These are phyloP conservation scores for Mobula birostris DNA, from an alignment of 2,113 vertebrate genomes.

Conservation along the genomic window DNA sequence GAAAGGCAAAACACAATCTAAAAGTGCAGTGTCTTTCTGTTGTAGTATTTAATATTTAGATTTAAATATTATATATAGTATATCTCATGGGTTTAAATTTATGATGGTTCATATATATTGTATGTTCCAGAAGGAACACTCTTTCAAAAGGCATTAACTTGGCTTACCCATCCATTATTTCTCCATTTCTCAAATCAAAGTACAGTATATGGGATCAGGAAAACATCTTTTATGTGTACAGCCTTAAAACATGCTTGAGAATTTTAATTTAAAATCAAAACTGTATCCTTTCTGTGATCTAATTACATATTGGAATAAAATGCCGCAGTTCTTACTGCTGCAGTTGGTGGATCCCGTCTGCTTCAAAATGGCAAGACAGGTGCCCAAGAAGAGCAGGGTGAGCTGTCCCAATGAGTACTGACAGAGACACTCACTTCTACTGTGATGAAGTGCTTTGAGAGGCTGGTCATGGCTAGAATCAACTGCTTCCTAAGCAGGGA, in stretches of 20 bases:
- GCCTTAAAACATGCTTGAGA: too few relatives aligned
- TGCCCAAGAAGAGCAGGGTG: too few relatives aligned
- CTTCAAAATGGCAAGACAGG: too few relatives aligned
- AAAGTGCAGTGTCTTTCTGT: background rate
- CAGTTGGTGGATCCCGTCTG: too few relatives aligned
- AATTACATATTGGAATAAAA: background rate
- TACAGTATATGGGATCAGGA: too few relatives aligned
- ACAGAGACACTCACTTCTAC: too few relatives aligned
- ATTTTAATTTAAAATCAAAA: constrained; percentile 13
- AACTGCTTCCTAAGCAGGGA: too few relatives aligned
- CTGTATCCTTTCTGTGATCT: background rate
- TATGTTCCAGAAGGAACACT: background rate
- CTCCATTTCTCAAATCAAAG: background rate
- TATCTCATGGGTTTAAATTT: background rate
- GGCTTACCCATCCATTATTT: background rate
- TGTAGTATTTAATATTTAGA: background rate
- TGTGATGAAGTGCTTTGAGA: too few relatives aligned
- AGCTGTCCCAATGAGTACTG: too few relatives aligned
- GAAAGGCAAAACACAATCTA: background rate
- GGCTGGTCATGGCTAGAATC: too few relatives aligned
- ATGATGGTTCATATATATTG: background rate
- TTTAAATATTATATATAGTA: constrained; percentile 22
- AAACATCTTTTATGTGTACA: background rate
- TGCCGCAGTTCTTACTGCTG: background rate
- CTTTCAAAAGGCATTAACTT: constrained; percentile 1